A percentile compares a stretch with the other conserved stretches of the same genome.
phyloP scores from a whole-genome alignment of 2,888 invertebrate species.

The Orthosia cruda region DNA sequence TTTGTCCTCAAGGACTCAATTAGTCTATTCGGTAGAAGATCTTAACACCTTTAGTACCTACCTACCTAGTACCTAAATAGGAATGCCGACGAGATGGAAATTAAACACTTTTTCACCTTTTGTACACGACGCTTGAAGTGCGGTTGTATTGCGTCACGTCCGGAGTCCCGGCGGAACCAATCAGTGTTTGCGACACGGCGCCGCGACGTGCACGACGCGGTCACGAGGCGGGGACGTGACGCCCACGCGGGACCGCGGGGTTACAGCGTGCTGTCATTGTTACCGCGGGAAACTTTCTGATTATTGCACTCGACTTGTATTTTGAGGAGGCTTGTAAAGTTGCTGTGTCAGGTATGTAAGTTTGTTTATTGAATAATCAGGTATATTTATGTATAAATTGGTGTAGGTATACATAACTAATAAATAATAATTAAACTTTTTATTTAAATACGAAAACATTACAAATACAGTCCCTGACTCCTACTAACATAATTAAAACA shows the following conservation, averaged over 20 bases:
- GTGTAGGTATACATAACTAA: no score
- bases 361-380: neutral
- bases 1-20: no score
- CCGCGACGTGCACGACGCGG: no score
- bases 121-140: neutral
- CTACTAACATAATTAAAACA: neutral
- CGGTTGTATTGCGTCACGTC: constrained; percentile 52
- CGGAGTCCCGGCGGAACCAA: constrained; percentile 47
- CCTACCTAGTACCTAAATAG: neutral
- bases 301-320: neutral
- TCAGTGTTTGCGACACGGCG: constrained; percentile 51
- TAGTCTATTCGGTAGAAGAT: no score
- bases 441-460: no score
- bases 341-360: no score
- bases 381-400: neutral
- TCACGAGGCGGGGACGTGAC: constrained; percentile 34
- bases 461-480: no score
- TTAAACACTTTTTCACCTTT: constrained; percentile 10
- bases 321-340: neutral
- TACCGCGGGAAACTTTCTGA: constrained; percentile 15
- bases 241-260: constrained; percentile 23
- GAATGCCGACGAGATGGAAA: neutral
- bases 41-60: neutral
- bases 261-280: constrained; percentile 37
- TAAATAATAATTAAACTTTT: no score